Base-by-base conservation (phyloP, 2,113 vertebrate genomes). In the Oriolus oriolus region DNA sequence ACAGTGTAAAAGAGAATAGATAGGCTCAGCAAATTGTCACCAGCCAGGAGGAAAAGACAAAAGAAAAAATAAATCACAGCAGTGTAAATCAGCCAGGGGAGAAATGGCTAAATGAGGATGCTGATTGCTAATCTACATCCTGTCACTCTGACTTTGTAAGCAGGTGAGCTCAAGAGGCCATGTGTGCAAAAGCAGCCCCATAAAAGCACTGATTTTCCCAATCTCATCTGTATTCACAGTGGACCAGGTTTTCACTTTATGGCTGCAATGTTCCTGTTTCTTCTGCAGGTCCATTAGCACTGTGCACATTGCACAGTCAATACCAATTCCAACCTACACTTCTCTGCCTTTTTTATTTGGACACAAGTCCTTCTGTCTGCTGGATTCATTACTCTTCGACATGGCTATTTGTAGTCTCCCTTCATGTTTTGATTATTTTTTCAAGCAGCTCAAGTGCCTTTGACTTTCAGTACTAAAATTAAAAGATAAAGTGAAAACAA, bases 161-260 rank as follows among this genome's bases (percentile, higher is more conserved):
- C 90, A 77, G 49, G 45, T 87, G 74, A 70, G 65, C 69, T 77
- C 68, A 52, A 52, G 75, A 57, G 37, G 39, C 66, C 50, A 45
- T 23, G 49, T 71, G 52, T 57, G 49, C 54, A 75, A 93, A 84
- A 91, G 37, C 53, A 84, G 28, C 22, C 13, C 37, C 22, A 52
- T 61, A 28, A 77, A 68, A 42, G 20, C 65, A 39, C 53, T 42
- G 35, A 2, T 86, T 31, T 87, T 61, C 80, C 61, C 19, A 42
- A 39, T 64, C 89, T 89, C 69, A 96, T 96, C 92, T 93, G 86
- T 92, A 96, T 96, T 95, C 96, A 95, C 64, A 85, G 88, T 16
- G 1, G 6, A 85, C 45, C 49, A 42, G 74, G 53, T 70, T 92
- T 90, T 84, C 52, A 22, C 87, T 96, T 97, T 85, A 95, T 61